phyloP scores from a whole-genome alignment of 2,113 vertebrate species.

The Crotalus helleri region DNA sequence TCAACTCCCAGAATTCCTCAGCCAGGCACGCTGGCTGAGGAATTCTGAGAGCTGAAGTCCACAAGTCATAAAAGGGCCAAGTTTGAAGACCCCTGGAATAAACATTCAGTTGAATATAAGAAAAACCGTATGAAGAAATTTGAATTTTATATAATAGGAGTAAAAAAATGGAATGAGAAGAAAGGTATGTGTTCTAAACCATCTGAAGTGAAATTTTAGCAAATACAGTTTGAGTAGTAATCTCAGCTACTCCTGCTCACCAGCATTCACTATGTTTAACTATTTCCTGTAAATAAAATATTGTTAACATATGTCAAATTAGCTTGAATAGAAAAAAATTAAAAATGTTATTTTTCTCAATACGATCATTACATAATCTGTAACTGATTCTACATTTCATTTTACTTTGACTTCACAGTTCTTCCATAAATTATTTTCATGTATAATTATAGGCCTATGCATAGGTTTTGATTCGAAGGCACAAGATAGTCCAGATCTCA shows the following conservation, averaged over 20 bases:
- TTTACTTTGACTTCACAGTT: neutral
- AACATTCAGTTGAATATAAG: neutral
- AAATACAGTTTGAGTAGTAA: neutral
- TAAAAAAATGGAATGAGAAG: neutral
- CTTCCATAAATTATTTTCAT: neutral
- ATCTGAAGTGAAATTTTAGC: neutral
- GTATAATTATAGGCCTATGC: neutral
- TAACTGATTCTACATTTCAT: neutral
- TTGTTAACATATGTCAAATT: neutral
- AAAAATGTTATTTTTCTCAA: neutral
- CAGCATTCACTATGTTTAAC: neutral
- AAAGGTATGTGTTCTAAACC: neutral
- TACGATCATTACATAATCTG: neutral
- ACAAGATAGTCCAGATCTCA: neutral
- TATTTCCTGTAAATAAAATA: neutral
- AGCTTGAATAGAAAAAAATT: neutral
- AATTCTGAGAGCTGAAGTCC: too few species aligned
- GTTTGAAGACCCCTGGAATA: neutral
- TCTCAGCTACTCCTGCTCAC: neutral
- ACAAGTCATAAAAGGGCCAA: too few species aligned
- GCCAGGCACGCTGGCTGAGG: too few species aligned
- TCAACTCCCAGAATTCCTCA: too few species aligned
- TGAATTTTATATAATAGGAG: neutral
- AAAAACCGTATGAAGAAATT: neutral
- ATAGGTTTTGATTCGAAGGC: neutral